Percentiles rank a stretch among this genome's conserved stretches.
Evolutionary conservation across 2,113 vertebrate genomes (phyloP).

Genomic region (Pheucticus melanocephalus): DNA sequence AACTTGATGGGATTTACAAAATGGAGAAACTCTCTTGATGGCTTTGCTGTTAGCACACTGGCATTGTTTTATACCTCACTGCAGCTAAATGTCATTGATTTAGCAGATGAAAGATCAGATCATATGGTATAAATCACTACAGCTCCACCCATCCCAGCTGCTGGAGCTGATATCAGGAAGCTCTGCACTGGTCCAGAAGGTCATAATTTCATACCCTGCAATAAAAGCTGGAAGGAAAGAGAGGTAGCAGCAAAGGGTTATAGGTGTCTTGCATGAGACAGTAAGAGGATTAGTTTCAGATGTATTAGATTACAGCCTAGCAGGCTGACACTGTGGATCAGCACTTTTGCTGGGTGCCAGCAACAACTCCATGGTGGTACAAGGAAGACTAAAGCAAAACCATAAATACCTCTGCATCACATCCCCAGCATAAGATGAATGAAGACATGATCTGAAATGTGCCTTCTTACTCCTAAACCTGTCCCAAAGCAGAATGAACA

Average conservation of each 20-base stretch:
- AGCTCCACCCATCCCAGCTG: background rate
- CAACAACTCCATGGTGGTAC: background rate
- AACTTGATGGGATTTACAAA: background rate
- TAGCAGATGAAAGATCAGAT: background rate
- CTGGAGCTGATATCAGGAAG: background rate
- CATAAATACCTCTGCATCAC: conserved; percentile 26
- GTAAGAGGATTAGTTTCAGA: conserved; percentile 54
- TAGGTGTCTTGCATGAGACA: background rate
- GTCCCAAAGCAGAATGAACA: background rate
- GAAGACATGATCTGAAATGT: background rate
- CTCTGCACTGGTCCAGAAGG: background rate
- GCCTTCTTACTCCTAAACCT: background rate
- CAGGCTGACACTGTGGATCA: conserved; percentile 46
- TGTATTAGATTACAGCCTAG: conserved; percentile 62
- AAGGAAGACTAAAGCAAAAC: conserved; percentile 6
- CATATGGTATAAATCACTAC: background rate
- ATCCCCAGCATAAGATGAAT: conserved; percentile 33
- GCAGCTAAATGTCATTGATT: background rate
- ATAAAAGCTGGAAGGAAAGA: conserved; percentile 26
- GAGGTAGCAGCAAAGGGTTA: background rate
- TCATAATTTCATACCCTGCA: background rate
- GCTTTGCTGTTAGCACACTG: background rate
- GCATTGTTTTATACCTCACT: background rate
- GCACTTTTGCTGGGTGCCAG: conserved; percentile 36
- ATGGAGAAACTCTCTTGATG: background rate